Evolutionary conservation across 2,888 invertebrate genomes (phyloP), one percentile per base, ranked within the genome.

Genomic region (Oegoconia quadripuncta): DNA sequence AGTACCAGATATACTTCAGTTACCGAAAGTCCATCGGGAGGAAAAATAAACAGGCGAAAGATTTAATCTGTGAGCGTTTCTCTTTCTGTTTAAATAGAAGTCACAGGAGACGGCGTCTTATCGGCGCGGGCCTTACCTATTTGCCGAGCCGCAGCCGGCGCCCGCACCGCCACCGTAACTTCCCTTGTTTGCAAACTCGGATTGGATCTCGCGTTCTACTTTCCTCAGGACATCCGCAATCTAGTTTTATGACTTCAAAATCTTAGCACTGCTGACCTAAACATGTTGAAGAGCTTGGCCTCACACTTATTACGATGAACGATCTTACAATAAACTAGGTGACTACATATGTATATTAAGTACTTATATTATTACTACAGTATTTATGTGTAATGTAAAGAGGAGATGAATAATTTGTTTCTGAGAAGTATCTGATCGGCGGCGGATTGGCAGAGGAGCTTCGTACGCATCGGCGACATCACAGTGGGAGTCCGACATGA

Each of bases 161-260:
- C 61, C 68, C 64, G 64, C 61, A 61, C 69, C 64, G 23, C 26
- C 26, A 18, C 32, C 39, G 39, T 79, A 83, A 87, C 83, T 82
- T 82, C 80, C 74, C 86, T 86, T 87, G 83, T 87, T 87, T 87
- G 82, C 82, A 75, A 84, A 87, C 82, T 86, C 71, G 72, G 86
- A 87, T 86, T 87, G 86, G 82, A 82, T 84, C 78, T 68, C 70
- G 78, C 76, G 82, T 69, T 77, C 83, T 75, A 82, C 80, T 84
- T 83, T 84, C 77, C 67, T 67, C 66, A 73, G 75, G 72, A 78
- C 74, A 78, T 78, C 74, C 78, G 78, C 77, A 78, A 81, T 82
- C 74, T 79, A 81, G 72, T 84, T 81, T 84, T 82, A 83, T 80
- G 79, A 75, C 81, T 84, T 82, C 78, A 75, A 82, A 81, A 80